A percentile compares a stretch with the other conserved stretches of the same genome.
Evolutionary conservation across 2,797 vertebrate genomes (phyloP).

Genomic region (Naso thynnoides): DNA sequence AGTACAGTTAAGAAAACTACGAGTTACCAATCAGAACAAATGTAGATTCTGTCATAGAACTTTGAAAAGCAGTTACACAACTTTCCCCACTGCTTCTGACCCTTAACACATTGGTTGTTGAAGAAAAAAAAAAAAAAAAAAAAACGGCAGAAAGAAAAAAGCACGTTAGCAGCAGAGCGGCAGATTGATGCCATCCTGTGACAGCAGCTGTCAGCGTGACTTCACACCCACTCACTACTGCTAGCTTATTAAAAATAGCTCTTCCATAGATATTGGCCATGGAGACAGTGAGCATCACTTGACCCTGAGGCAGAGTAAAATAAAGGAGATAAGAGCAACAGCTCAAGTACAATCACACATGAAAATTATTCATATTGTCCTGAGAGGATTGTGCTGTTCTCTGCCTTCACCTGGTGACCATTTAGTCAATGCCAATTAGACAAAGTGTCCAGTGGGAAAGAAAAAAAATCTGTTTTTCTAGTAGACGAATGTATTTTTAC

Average conservation of each 20-base stretch:
- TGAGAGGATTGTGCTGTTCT: background rate
- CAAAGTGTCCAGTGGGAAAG: too few relatives aligned
- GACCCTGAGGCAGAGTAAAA: background rate
- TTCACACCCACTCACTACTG: constrained; percentile 29
- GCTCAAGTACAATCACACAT: background rate
- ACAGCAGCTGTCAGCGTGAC: constrained; percentile 39
- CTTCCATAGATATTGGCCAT: background rate
- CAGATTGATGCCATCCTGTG: constrained; percentile 7
- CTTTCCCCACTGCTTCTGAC: background rate
- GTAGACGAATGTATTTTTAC: too few relatives aligned
- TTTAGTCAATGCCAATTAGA: too few relatives aligned
- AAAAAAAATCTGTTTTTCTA: too few relatives aligned
- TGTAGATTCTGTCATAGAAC: background rate
- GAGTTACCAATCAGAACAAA: too few relatives aligned
- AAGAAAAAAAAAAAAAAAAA: too few relatives aligned
- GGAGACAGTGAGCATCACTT: constrained; percentile 8
- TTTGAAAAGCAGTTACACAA: background rate
- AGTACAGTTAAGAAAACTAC: background rate
- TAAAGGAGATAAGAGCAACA: background rate
- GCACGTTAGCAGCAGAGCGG: background rate
- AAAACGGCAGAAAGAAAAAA: background rate
- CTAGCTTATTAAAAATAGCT: constrained; percentile 39
- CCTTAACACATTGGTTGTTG: background rate
- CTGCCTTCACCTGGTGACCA: background rate
- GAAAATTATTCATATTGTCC: constrained; percentile 18